phyloP scores from a whole-genome alignment of 2,797 vertebrate species.

The Eutrigla gurnardus region DNA sequence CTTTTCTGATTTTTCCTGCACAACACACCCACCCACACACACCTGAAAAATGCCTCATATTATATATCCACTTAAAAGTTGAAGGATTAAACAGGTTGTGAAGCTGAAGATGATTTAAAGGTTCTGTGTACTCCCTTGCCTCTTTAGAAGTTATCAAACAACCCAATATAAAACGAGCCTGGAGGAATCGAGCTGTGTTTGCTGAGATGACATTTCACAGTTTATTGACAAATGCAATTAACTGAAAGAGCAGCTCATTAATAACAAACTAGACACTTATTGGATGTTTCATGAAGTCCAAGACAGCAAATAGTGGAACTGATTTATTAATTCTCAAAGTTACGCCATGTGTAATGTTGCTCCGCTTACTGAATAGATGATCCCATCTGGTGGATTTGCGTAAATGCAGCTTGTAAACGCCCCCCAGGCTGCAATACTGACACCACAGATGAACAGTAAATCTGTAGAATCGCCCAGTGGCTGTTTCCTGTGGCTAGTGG shows the following conservation, averaged over 20 bases:
- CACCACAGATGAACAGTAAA: not conserved
- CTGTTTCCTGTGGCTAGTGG: not conserved
- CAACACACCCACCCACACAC: no score
- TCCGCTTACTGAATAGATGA: slow-evolving; percentile 13
- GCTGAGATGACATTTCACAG: slow-evolving; percentile 20
- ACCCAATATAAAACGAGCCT: slow-evolving; percentile 18
- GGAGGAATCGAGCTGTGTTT: slow-evolving; percentile 30
- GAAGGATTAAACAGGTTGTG: not conserved
- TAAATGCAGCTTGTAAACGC: slow-evolving; percentile 19
- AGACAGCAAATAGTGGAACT: slow-evolving; percentile 6
- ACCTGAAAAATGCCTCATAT: not conserved
- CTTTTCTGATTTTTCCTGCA: no score
- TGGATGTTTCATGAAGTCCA: slow-evolving; percentile 18
- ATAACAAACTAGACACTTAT: slow-evolving; percentile 32
- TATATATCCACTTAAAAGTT: not conserved
- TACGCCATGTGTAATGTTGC: not conserved
- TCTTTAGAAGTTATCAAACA: slow-evolving; percentile 11
- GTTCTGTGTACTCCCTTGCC: not conserved
- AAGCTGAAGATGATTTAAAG: slow-evolving; percentile 5
- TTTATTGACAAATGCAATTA: slow-evolving; percentile 18
- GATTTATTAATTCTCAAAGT: slow-evolving; percentile 13
- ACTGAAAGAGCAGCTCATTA: slow-evolving; percentile 1
- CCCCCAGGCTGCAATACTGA: slow-evolving; percentile 1
- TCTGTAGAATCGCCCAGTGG: not conserved
- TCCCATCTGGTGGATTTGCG: slow-evolving; percentile 10